A percentile compares a stretch with the other conserved stretches of the same genome.
phyloP scores from a whole-genome alignment of 2,113 vertebrate species.

The Cromileptes altivelis region DNA sequence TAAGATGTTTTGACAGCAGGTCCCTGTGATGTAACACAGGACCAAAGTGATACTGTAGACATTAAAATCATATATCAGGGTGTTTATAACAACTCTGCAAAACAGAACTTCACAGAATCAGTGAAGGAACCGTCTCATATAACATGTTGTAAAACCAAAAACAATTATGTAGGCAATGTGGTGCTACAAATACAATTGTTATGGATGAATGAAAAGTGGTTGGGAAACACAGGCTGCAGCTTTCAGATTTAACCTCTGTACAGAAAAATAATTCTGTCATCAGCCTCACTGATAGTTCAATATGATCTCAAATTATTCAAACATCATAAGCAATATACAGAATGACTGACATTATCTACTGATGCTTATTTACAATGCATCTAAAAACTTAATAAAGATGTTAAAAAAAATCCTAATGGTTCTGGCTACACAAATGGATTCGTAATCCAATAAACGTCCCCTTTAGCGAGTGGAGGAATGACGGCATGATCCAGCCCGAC shows the following conservation, averaged over 20 bases:
- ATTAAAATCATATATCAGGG: background rate
- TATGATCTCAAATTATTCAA: conserved; percentile 10
- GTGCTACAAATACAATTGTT: background rate
- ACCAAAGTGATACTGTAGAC: background rate
- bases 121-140: background rate
- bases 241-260: conserved; percentile 1
- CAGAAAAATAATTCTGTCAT: background rate
- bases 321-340: conserved; percentile 6
- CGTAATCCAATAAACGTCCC: conserved; percentile 1
- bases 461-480: conserved; percentile 1
- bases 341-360: conserved; percentile 11
- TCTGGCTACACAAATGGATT: conserved; percentile 23
- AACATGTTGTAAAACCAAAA: conserved; percentile 1
- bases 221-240: conserved; percentile 4
- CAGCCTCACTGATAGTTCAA: background rate
- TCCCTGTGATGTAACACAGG: background rate
- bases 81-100: background rate
- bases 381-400: background rate
- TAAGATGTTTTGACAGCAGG: background rate
- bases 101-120: background rate
- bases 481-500: conserved; percentile 10
- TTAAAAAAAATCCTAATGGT: background rate
- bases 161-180: conserved; percentile 5
- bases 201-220: background rate
- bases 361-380: background rate